Base-by-base conservation (phyloP, 30 jellyfish, hydroid and myxozoan species). In the Aurelia aurita complex sp. Pacific region DNA sequence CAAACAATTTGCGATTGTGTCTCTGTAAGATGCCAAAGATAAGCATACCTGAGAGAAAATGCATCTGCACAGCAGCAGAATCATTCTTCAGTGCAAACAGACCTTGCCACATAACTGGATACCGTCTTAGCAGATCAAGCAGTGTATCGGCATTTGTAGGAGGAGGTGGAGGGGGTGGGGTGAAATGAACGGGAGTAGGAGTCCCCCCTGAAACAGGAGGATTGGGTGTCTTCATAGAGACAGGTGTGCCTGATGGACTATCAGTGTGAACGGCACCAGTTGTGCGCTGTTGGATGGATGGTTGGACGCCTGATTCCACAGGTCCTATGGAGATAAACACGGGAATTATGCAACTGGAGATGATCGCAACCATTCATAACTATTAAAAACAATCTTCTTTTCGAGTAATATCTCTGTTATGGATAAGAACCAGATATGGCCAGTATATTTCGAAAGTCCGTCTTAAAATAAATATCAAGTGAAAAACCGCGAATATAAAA, bases 41-140 rank as follows among this genome's bases (percentile, higher is more conserved):
- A n/a, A 13, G 36, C 10, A 61, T 74, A 94, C 99, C 99, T 88
- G 99, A 94, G 32, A 94, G 73, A 68, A 76, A 89, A 80, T 94
- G 99, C 99, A 94, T 94, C 75, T 94, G 99, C 17, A 94, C 97
- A 5, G 99, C 99, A 57, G 99, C 99, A n/a, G 99, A 80, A 73
- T 94, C 97, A 59, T 94, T 88, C 87, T 94, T 94, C 77, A 94
- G 76, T 33, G 97, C 99, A 67, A 94, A 83, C 76, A 94, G 65
- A 12, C 99, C 99, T 74, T 94, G 99, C 99, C 99, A 94, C 97
- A 94, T 94, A 55, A 94, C 99, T 12, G 99, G 99, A 64, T 82
- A 94, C 83, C 99, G 40, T 33, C 97, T 80, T 61, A 94, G 88
- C 69, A 94, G 72, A 77, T 94, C 99, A 75, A 94, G 83, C 85